phyloP scores from a whole-genome alignment of 2,888 invertebrate genomes.

The Drosophila anceps region DNA sequence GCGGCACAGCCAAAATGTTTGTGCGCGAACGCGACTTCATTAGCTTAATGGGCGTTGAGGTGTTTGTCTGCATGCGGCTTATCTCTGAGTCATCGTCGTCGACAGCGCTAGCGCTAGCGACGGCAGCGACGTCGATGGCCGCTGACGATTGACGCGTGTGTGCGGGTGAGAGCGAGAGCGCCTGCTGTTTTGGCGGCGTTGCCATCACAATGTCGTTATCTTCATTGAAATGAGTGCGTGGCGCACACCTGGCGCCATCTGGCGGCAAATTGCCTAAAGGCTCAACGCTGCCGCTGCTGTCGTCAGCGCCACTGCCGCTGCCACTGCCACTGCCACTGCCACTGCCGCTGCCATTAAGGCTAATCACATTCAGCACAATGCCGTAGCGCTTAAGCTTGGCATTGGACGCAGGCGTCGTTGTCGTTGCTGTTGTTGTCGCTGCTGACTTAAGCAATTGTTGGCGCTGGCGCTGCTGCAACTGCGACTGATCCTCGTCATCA shows the following conservation, averaged over 20 bases:
- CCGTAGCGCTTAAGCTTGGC: slow-evolving; percentile 84
- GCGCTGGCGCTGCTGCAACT: slow-evolving; percentile 64
- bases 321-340: slow-evolving; percentile 17
- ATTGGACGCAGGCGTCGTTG: slow-evolving; percentile 50
- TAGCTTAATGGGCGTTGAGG: slow-evolving; percentile 85
- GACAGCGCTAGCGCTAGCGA: slow-evolving; percentile 79
- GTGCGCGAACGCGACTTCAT: slow-evolving; percentile 85
- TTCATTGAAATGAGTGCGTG: slow-evolving; percentile 75
- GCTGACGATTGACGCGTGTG: slow-evolving; percentile 50
- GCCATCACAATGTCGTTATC: slow-evolving; percentile 79
- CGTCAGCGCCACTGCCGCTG: slow-evolving; percentile 14
- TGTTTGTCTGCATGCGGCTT: slow-evolving; percentile 85
- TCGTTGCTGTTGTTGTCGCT: slow-evolving; percentile 31
- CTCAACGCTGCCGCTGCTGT: slow-evolving; percentile 10
- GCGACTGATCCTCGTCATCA: slow-evolving; percentile 73
- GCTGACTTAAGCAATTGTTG: slow-evolving; percentile 51
- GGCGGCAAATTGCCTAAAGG: slow-evolving; percentile 18
- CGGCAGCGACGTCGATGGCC: slow-evolving; percentile 22
- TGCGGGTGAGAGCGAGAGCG: slow-evolving; percentile 51
- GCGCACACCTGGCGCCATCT: slow-evolving; percentile 59
- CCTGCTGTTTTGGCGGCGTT: slow-evolving; percentile 70
- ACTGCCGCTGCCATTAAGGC: slow-evolving; percentile 68
- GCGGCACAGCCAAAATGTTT: slow-evolving; percentile 87
- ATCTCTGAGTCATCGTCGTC: slow-evolving; percentile 86
- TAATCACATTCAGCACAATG: slow-evolving; percentile 84